Percentiles rank a stretch among this genome's conserved stretches.
These are phyloP conservation scores for Nymphicus hollandicus DNA, from an alignment of 2,113 vertebrate genomes.

Conservation along the genomic window DNA sequence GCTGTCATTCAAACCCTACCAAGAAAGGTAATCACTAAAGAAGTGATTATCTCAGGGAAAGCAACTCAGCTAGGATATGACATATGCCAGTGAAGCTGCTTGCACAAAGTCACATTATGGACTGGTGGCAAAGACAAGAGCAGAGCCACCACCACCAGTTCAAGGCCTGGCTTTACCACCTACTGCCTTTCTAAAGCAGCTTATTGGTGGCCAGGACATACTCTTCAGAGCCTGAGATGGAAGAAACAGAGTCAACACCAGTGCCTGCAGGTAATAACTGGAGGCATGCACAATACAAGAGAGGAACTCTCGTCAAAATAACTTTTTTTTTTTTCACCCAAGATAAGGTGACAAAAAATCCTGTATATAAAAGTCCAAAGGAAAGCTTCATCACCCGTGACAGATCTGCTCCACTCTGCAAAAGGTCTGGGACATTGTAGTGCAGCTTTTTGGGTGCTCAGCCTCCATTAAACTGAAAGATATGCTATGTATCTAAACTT, in stretches of 20 bases:
- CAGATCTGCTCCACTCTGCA: not conserved
- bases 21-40: not conserved
- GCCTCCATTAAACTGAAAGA: no score
- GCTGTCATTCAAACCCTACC: fast-evolving
- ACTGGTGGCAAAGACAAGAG: not conserved
- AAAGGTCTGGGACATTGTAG: not conserved
- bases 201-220: not conserved
- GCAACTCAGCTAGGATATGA: not conserved
- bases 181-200: not conserved
- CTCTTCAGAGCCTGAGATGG: not conserved
- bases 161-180: not conserved
- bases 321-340: not conserved
- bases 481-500: fast-evolving
- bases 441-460: not conserved
- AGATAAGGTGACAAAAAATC: not conserved
- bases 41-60: not conserved
- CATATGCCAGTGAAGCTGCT: not conserved
- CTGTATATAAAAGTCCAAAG: not conserved
- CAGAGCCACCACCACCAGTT: not conserved
- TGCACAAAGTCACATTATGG: not conserved
- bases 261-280: not conserved
- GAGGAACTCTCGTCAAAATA: not conserved
- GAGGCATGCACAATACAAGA: fast-evolving
- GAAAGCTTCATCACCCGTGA: not conserved
- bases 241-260: not conserved